These are phyloP conservation scores for Drosophila melanica DNA, from an alignment of 1,140 invertebrate species.

Conservation along the genomic window DNA sequence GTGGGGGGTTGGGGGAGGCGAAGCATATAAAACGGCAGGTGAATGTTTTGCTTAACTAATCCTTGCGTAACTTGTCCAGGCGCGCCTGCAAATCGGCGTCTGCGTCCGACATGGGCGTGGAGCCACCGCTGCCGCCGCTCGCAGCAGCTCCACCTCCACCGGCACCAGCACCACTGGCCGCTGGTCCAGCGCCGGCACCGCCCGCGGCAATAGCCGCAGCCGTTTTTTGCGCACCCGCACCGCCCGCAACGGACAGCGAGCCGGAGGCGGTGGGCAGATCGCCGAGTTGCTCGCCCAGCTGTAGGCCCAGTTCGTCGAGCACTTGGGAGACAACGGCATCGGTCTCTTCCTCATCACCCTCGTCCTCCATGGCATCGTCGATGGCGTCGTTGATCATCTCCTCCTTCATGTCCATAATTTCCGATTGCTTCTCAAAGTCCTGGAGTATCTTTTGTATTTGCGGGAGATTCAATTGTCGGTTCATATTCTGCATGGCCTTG, in stretches of 20 bases:
- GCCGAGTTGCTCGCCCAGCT: constrained; percentile 94
- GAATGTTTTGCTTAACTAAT: constrained; percentile 86
- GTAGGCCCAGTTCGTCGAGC: constrained; percentile 97
- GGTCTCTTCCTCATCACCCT: constrained; percentile 99
- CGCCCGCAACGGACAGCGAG: constrained; percentile 77
- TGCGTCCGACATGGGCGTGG: constrained; percentile 90
- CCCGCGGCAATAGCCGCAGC: constrained; percentile 85
- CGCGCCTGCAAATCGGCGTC: constrained; percentile 98
- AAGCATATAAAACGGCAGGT: constrained; percentile 46
- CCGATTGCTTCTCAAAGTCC: constrained; percentile 99
- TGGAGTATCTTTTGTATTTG: constrained; percentile 99
- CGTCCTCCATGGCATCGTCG: constrained; percentile 99
- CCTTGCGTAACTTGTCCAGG: constrained; percentile 95
- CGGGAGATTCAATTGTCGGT: constrained; percentile 98
- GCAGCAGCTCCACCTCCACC: constrained; percentile 85
- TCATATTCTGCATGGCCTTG: constrained; percentile 99
- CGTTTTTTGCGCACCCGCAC: constrained; percentile 81
- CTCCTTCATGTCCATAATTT: constrained; percentile 99
- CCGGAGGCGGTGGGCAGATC: constrained; percentile 88
- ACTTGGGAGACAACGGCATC: constrained; percentile 97
- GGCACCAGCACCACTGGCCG: constrained; percentile 84
- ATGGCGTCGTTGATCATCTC: constrained; percentile 99
- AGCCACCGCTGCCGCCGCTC: constrained; percentile 84
- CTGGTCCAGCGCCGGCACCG: constrained; percentile 84
- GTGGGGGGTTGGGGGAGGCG: not conserved